Conservation (phyloP, 2,113 vertebrate species). For the Geococcyx californianus region DNA sequence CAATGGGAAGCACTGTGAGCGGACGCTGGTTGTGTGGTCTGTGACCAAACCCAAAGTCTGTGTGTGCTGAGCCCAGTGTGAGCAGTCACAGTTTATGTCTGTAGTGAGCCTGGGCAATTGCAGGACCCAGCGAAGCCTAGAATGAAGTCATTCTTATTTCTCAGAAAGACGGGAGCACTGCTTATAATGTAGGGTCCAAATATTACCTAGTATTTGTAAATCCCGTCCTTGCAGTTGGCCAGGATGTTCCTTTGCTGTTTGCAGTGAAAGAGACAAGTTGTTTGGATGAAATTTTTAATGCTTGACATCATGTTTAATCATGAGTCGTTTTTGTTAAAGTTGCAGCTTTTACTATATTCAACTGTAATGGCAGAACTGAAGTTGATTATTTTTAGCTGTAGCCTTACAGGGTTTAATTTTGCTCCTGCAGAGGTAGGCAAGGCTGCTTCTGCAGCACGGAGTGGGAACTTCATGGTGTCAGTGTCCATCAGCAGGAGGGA, state of each 20-base stretch:
- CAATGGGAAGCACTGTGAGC: neutral
- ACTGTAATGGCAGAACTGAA: slow-evolving; percentile 14
- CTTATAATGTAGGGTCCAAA: slow-evolving; percentile 71
- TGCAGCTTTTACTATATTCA: slow-evolving; percentile 41
- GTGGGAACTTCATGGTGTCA: neutral
- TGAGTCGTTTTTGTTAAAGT: slow-evolving; percentile 42
- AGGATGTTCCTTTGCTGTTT: slow-evolving; percentile 73
- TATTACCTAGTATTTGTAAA: slow-evolving; percentile 84
- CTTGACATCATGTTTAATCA: slow-evolving; percentile 82
- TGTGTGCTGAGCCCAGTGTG: neutral
- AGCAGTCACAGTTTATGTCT: slow-evolving; percentile 6
- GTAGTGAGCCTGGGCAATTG: slow-evolving; percentile 36
- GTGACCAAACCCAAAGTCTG: slow-evolving; percentile 25
- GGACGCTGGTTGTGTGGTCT: slow-evolving; percentile 64
- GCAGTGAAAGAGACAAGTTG: slow-evolving; percentile 75
- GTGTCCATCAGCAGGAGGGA: neutral
- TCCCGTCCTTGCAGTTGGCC: slow-evolving; percentile 74
- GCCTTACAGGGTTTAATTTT: slow-evolving; percentile 23
- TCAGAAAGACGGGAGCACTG: slow-evolving; percentile 62
- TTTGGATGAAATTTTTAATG: slow-evolving; percentile 77
- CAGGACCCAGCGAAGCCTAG: slow-evolving; percentile 51
- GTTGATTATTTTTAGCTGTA: neutral
- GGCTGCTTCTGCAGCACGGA: neutral
- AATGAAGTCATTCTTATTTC: slow-evolving; percentile 76
- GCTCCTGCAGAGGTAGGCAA: neutral